Evolutionary conservation across 2,797 vertebrate genomes (phyloP), one percentile per base, ranked within the genome.

Genomic region (Enteromius afrohamiltoni): DNA sequence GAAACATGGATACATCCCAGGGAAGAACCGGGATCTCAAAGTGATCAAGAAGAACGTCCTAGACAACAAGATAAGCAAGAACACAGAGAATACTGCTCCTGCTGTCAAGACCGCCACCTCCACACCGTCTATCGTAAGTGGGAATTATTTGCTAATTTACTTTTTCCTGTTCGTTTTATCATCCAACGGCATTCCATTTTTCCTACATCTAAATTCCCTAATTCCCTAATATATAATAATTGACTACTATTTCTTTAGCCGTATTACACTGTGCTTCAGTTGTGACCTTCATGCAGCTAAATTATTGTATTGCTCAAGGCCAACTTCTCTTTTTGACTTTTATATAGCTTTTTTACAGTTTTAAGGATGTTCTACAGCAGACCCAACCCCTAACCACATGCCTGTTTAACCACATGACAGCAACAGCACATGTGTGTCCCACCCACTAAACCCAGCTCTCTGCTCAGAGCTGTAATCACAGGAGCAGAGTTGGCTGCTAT

Each of bases 1-100:
- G 81, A 99, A 97, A 91, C 95, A 98, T 0, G 97, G 97, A 31
- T 99, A 98, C 70, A 95, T 97, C 79, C 96, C 97, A 0, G 93
- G 92, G 91, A 99, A 99, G 91, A 97, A 96, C 91, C 94, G 97
- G 19, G 98, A 99, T 37, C 94, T 99, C 89, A 97, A 97, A 89
- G 97, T 98, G 91, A 95, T 98, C 85, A 99, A 96, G 95, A 98
- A 98, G 94, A 98, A 98, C 93, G 91, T 97, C 88, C 92, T 99
- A 94, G 98, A 97, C 89, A 95, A 92, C 94, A 98, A 97, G 90
- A 93, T 91, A 19, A 93, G 94, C 91, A 98, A 97, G 94, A 97
- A 97, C 49, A 89, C 91, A 0, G 97, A 98, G 89, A 94, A 96
- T 88, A 95, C 94, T 0, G 93, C 75, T 16, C 84, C 93, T 79